Evolutionary conservation across 2,113 vertebrate genomes (phyloP).

Genomic region (Nettapus auritus): DNA sequence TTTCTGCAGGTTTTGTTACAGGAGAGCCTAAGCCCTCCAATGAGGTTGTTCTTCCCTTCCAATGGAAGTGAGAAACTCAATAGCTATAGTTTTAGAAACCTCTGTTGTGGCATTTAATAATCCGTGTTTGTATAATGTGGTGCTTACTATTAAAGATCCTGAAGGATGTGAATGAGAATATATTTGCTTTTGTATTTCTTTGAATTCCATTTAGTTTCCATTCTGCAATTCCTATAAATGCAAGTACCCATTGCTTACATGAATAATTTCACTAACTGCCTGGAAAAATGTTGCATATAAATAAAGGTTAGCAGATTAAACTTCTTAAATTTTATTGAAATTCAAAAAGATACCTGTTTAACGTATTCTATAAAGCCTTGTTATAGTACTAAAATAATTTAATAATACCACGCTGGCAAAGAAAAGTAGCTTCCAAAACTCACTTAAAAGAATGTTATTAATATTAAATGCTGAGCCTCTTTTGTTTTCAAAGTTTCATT

Average conservation of each 20-base stretch:
- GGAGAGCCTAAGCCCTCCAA: rapidly evolving
- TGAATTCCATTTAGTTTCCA: conserved; percentile 39
- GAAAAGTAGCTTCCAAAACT: conserved; percentile 1
- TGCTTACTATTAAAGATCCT: conserved; percentile 20
- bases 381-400: conserved; percentile 8
- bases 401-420: not conserved
- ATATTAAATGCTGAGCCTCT: not conserved
- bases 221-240: conserved; percentile 5
- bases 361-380: conserved; percentile 16
- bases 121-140: not conserved
- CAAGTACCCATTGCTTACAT: not conserved
- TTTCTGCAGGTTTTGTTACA: not conserved
- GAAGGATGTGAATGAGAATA: not conserved
- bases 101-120: not conserved
- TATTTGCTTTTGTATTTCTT: conserved; percentile 38
- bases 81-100: not conserved
- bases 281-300: conserved; percentile 35
- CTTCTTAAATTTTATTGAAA: conserved; percentile 25
- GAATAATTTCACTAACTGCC: conserved; percentile 10
- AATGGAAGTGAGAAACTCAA: not conserved
- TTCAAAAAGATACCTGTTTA: not conserved
- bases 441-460: not conserved
- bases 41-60: not conserved
- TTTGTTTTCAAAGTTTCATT: conserved; percentile 22
- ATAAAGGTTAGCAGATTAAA: conserved; percentile 31